Base-by-base conservation (phyloP, 53 echinoderm and acorn worm species). In the Holothuria scabra region DNA sequence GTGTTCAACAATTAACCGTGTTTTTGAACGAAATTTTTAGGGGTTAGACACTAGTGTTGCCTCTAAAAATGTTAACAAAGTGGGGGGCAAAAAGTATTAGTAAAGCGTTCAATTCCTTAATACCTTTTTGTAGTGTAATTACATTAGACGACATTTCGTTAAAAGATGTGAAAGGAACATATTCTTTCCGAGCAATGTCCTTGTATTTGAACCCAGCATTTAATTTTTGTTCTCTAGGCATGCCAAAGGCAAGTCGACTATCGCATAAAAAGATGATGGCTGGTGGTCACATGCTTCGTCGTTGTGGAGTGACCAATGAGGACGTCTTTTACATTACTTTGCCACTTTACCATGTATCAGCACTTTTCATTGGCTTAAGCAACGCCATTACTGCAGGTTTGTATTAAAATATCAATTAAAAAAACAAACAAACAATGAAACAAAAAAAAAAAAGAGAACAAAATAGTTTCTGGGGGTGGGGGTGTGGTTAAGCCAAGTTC, bases 231-330 rank as follows among this genome's bases (percentile, higher is more conserved):
- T 28, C 14, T 46, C 49, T 79, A 96, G 96, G 96, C 55, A 67
- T 96, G n/a, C 96, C 96, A 1, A 96, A 96, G 26, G 96, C 96
- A 20, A 86, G 87, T 25, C 86, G 90, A 22, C 84, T 96, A 55
- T 91, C 96, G 14, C 96, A 96, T 65, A 91, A 96, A 67, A 96
- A 96, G 72, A 91, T 96, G 90, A 75, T 96, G 62, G 93, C 93
- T 2, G 93, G 96, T 20, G 96, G 96, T 5, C 87, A 89, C 75
- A 89, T 96, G 65, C 86, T 96, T 33, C 85, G 91, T 12, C 88
- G 80, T 61, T 92, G 94, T 78, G 71, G 90, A 22, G 88, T 96
- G 88, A 89, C 84, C 59, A 61, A 88, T 46, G 67, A 88, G 75
- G 97, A 96, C 66, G 92, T 92, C 86, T 86, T 96, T 82, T 96